Base-by-base conservation (phyloP, 2,113 vertebrate genomes). In the Calonectris borealis region DNA sequence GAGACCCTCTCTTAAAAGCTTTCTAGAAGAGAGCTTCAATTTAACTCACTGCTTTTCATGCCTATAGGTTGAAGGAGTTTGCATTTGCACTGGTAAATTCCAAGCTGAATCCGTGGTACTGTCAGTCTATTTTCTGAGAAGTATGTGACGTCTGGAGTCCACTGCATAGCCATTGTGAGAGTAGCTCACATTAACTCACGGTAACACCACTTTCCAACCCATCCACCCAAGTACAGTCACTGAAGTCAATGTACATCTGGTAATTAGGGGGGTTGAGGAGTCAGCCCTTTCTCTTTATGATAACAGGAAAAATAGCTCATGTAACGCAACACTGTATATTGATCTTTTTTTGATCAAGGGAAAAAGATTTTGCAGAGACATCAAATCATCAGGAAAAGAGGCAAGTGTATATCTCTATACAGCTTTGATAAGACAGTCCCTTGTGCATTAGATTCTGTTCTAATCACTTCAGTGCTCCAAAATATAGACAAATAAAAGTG, bases 331-430 rank as follows among this genome's bases (percentile, higher is more conserved):
- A 86, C 86, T 31, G 10, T 38, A 38, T 46, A 97, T 95, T 38
- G 95, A 97, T 92, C 77, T 36, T 65, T 78, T 96, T 89, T 82
- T 95, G 86, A 94, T 95, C 69, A 92, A 89, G 91, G 46, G 83
- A 64, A 84, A 73, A 90, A 86, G 88, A 94, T 89, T 92, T 86
- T 84, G 60, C 91, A 84, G 72, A 94, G 65, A 32, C 57, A 86
- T 86, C 76, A 88, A 61, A 88, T 92, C 24, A 68, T 46, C 57
- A 72, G 83, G 52, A 88, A 94, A 80, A 71, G 80, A 92, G 52
- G 7, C 0, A 1, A 84, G 38, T 16, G 34, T 61, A 1, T 79
- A 51, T 82, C 38, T 71, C 64, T 71, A 22, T 9, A 49, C 19
- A 78, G 51, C 57, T 96, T 79, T 94, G 90, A 93, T 84, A 82